A percentile compares a stretch with the other conserved stretches of the same genome.
These are phyloP conservation scores for Orthonyx spaldingii DNA, from an alignment of 2,113 vertebrate genomes.

Conservation along the genomic window DNA sequence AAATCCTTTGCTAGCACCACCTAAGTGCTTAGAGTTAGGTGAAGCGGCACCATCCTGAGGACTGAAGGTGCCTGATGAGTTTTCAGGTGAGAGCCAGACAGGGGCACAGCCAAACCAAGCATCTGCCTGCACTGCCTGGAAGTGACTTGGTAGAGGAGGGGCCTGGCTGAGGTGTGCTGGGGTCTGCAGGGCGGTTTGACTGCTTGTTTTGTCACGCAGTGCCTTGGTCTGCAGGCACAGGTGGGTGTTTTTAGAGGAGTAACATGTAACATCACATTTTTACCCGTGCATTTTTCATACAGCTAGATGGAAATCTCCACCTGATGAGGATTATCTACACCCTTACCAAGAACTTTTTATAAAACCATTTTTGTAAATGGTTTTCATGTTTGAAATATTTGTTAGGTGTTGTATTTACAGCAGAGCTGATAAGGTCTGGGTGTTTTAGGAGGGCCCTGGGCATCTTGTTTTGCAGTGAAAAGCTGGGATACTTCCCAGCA, in stretches of 20 bases:
- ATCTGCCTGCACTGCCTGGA: not conserved
- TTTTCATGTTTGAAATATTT: not conserved
- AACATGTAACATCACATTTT: not conserved
- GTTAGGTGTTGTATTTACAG: not conserved
- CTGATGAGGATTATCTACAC: not conserved
- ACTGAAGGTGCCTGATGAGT: not conserved
- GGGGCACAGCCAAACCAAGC: not conserved
- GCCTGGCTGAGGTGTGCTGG: not conserved
- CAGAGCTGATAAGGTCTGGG: not conserved
- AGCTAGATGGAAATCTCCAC: not conserved
- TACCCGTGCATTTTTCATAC: not conserved
- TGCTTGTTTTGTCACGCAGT: not conserved
- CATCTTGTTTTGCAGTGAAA: not conserved
- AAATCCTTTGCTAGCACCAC: not conserved
- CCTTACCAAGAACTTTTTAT: not conserved
- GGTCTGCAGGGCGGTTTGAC: not conserved
- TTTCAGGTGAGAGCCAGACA: not conserved
- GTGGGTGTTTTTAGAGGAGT: not conserved
- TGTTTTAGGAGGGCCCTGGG: not conserved
- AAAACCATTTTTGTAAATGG: not conserved
- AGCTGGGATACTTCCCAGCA: not conserved
- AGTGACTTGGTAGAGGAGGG: not conserved
- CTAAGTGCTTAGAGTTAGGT: not conserved
- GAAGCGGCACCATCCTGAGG: fast-evolving
- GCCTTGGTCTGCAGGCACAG: not conserved